These are phyloP conservation scores for Tortrix viridana DNA, from an alignment of 2,888 invertebrate species.

Conservation along the genomic window DNA sequence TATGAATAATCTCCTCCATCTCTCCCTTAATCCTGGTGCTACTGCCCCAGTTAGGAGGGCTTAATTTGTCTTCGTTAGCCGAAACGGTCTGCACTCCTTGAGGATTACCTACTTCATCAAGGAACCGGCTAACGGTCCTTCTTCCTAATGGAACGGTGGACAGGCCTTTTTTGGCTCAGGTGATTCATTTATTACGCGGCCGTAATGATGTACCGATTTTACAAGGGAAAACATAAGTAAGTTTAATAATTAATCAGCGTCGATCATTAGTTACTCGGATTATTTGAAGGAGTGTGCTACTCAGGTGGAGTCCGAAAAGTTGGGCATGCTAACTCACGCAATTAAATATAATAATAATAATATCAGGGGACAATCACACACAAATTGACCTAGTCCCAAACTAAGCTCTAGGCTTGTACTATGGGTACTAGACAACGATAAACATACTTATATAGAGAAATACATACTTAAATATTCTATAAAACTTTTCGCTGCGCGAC, in stretches of 20 bases:
- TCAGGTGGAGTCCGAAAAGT: no score
- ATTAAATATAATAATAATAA: no score
- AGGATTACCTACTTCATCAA: slow-evolving; percentile 42
- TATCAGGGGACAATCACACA: no score
- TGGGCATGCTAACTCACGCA: no score
- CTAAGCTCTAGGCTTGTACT: no score
- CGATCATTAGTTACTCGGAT: not conserved
- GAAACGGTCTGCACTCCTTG: slow-evolving; percentile 41
- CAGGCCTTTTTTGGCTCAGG: slow-evolving; percentile 33
- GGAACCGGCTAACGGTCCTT: slow-evolving; percentile 36
- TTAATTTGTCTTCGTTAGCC: slow-evolving; percentile 77
- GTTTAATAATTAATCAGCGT: slow-evolving; percentile 10
- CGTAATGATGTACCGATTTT: slow-evolving; percentile 10
- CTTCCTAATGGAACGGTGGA: slow-evolving; percentile 42
- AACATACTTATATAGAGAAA: no score
- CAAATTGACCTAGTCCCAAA: no score
- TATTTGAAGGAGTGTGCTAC: not conserved
- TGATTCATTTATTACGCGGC: slow-evolving; percentile 26
- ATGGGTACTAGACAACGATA: no score
- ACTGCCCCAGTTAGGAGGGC: slow-evolving; percentile 49
- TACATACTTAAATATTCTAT: no score
- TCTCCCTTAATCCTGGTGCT: slow-evolving; percentile 47
- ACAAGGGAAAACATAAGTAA: slow-evolving; percentile 17
- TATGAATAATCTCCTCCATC: slow-evolving; percentile 43
- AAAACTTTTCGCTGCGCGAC: no score